Base-by-base conservation (phyloP, 2,888 invertebrate genomes). In the Rhamnusium bicolor region DNA sequence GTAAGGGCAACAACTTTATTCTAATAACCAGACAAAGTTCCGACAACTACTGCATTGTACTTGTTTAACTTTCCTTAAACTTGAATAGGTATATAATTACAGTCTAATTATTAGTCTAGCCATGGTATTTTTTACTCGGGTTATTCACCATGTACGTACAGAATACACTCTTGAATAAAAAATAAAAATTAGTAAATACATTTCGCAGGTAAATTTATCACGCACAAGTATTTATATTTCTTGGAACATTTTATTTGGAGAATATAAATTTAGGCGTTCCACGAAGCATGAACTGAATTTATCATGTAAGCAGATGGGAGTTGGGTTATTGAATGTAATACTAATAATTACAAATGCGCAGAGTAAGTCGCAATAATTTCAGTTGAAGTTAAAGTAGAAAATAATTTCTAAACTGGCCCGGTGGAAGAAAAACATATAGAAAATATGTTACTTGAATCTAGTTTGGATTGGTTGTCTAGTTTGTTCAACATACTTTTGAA, bases 211-310 rank as follows among this genome's bases (percentile, higher is more conserved):
- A 27, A 56, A 27, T 56, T 24, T n/a, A 56, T 56, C 54, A 56
- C 54, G 54, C 54, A 27, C 24, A 6, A 27, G 24, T 14, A 27
- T 56, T 27, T 8, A 21, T 24, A 24, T 53, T 53, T 56, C 54
- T 27, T 27, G 27, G 54, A 56, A 27, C 16, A 21, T 21, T 24
- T 56, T 24, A 56, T 14, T 56, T 40, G n/a, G 40, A 40, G 40
- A 40, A 27, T 27, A 56, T 14, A 56, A 56, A 56, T 27, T 56
- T 56, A 56, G 54, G 24, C n/a, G 54, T 27, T 56, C 27, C 14
- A 7, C 54, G 54, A 56, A 56, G 24, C 54, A 56, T 56, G 27
- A 27, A 18, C n/a, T 54, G 27, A 56, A 24, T 12, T n/a, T 56
- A 27, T 27, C 54, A 7, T 56, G n/a, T 27, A 12, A 27, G 54